phyloP scores from a whole-genome alignment of 2,113 vertebrate species.

The Tupaia tana region DNA sequence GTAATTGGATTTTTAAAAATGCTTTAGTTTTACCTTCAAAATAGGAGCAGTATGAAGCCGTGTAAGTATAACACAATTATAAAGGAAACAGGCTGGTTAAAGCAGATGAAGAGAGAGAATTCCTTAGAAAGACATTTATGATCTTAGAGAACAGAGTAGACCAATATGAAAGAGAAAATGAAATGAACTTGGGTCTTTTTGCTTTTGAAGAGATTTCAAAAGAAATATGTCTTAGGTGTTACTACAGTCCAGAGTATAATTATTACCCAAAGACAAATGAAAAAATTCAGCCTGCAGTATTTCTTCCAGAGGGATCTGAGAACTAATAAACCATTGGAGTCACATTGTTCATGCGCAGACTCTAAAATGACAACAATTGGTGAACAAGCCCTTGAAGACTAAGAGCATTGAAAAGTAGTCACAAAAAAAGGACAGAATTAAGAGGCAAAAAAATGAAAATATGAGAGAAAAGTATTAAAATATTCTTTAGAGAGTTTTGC shows the following conservation, averaged over 20 bases:
- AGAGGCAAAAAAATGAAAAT: background rate
- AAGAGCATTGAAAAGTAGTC: background rate
- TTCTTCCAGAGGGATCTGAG: background rate
- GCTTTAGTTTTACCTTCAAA: slow-evolving; percentile 28
- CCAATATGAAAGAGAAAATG: background rate
- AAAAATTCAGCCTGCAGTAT: background rate
- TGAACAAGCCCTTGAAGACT: background rate
- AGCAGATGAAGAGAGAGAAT: background rate
- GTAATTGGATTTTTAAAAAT: slow-evolving; percentile 25
- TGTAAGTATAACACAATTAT: background rate
- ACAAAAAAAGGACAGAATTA: background rate
- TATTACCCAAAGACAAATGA: background rate
- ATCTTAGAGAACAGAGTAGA: background rate
- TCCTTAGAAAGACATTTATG: background rate
- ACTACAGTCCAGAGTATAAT: background rate
- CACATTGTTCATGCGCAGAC: background rate
- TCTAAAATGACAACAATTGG: background rate
- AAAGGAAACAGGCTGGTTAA: background rate
- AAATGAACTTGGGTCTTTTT: background rate
- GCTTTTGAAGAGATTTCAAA: slow-evolving; percentile 32
- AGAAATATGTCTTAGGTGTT: background rate
- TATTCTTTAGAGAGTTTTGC: background rate
- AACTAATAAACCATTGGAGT: background rate
- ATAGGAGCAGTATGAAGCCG: background rate
- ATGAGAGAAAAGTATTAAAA: background rate